Evolutionary conservation across 2,797 vertebrate species (phyloP), one percentile per base, ranked within the genome.

Genomic region (Podarcis siculus): DNA sequence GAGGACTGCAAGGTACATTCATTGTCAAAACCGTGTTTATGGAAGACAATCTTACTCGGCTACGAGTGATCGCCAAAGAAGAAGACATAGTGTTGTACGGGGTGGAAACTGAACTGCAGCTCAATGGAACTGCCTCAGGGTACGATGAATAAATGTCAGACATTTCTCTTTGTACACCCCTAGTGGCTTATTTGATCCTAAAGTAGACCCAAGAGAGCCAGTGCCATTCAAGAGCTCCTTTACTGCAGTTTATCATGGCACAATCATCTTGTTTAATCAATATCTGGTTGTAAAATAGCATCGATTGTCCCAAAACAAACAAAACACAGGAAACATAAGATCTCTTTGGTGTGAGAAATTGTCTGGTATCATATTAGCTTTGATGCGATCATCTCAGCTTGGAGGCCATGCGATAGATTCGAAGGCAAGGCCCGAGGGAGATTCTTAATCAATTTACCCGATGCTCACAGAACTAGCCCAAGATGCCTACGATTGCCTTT

Each of bases 401-500:
- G 45, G 45, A 69, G 32, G 12, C 32, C 25, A 58, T 42, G 30
- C 8, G 35, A 32, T 71, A 21, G 13, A 72, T 83, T 55, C 42
- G 58, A 42, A 64, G 66, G 42, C 45, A 78, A n/a, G 15, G 39
- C 45, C 15, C 58, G 27, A 23, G 45, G 45, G 75, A 83, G 19
- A 42, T 83, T 39, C 30, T 2, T n/a, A 61, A 83, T 42, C 81
- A 88, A 88, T 83, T 88, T 79, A 64, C 82, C 66, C 25, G 45
- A 61, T 88, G 75, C 71, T 45, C 71, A 45, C 19, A 27, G 27
- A 83, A 25, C 66, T 15, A 9, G 81, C 25, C 42, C 8, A 42
- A 75, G 86, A 71, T 73, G 79, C 78, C 78, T 80, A 71, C 13
- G 55, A 23, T 4, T 77, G 1, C 39, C 2, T 58, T 90, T 77